Percentiles rank a stretch among this genome's conserved stretches.
Conservation (phyloP, 2,797 vertebrate genomes). For the Ctenosaura bakeri region DNA sequence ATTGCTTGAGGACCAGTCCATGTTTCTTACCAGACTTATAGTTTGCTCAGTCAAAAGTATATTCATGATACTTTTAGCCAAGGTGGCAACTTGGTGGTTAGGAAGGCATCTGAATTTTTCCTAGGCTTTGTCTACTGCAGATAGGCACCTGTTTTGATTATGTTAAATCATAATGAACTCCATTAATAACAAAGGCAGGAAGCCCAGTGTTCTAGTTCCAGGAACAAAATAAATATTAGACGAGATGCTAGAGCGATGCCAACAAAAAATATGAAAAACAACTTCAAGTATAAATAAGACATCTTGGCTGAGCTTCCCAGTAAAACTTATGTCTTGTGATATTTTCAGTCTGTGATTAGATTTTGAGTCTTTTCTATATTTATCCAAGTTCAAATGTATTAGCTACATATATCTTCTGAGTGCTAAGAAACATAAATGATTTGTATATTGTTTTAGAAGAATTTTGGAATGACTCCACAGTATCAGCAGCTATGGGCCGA, state of each 20-base stretch:
- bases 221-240: neutral
- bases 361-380: neutral
- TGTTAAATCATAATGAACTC: neutral
- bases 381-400: neutral
- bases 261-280: neutral
- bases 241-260: neutral
- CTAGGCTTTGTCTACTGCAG: neutral
- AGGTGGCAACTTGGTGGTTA: neutral
- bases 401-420: neutral
- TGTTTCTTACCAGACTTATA: neutral
- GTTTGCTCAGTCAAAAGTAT: neutral
- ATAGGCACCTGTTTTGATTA: neutral
- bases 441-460: neutral
- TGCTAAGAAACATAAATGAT: neutral
- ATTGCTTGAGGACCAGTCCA: neutral
- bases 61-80: neutral
- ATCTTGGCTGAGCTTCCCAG: neutral
- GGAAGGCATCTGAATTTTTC: neutral
- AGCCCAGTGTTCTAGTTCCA: neutral
- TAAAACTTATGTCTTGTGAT: neutral
- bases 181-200: neutral
- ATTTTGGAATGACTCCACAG: neutral
- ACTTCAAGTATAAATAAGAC: neutral
- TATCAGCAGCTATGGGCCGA: neutral
- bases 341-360: neutral